Conservation (phyloP, 2,113 vertebrate genomes). For the Triplophysa dalaica region DNA sequence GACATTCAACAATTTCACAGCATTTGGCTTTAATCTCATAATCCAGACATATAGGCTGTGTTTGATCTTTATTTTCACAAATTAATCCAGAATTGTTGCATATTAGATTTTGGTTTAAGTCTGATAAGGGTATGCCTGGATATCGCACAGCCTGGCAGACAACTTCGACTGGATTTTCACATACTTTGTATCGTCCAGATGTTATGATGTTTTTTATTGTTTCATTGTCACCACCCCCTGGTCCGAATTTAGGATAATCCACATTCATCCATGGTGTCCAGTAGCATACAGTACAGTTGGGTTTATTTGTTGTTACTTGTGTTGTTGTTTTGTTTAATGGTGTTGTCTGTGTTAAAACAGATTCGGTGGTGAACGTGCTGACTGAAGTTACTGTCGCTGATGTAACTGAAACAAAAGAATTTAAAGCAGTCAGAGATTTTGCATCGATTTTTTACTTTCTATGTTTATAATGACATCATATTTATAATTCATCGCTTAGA, state of each 20-base stretch:
- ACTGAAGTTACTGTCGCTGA: conserved; percentile 29
- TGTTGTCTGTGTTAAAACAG: conserved; percentile 1
- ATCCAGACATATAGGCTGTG: conserved; percentile 60
- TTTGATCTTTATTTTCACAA: conserved; percentile 69
- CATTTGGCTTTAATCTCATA: conserved; percentile 65
- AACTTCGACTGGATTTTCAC: conserved; percentile 59
- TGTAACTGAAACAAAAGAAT: conserved; percentile 67
- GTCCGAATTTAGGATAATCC: conserved; percentile 62
- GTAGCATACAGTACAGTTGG: conserved; percentile 51
- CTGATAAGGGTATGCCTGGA: conserved; percentile 38
- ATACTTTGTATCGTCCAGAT: conserved; percentile 56
- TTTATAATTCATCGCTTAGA: no score
- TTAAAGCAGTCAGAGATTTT: background rate
- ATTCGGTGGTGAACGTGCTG: conserved; percentile 1
- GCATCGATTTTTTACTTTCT: no score
- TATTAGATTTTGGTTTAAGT: conserved; percentile 60
- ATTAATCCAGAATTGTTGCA: conserved; percentile 66
- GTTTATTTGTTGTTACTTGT: background rate
- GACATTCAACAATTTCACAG: conserved; percentile 51
- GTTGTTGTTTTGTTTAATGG: conserved; percentile 9
- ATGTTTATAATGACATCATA: no score
- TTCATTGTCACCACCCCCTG: conserved; percentile 62
- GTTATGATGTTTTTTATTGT: conserved; percentile 57
- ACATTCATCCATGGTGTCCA: conserved; percentile 66
- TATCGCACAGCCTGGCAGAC: conserved; percentile 60